Conservation (phyloP, 2,113 vertebrate species). For the Conger conger region DNA sequence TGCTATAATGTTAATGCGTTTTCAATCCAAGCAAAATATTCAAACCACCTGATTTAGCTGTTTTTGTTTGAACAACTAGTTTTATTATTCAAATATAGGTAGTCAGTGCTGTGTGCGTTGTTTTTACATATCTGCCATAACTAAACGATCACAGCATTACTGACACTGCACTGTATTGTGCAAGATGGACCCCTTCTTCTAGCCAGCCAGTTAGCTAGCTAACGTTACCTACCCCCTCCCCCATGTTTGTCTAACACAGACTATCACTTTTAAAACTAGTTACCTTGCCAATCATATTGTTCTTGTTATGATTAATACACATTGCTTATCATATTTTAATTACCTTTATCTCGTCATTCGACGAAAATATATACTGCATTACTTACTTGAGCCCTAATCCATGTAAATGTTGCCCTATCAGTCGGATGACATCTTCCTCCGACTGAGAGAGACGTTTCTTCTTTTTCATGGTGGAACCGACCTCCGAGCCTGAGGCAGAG, state of each 20-base stretch:
- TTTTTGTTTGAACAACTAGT: conserved; percentile 46
- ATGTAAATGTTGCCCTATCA: conserved; percentile 97
- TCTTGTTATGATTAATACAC: neutral
- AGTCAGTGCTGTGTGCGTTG: neutral
- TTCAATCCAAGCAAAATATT: conserved; percentile 35
- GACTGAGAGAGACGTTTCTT: conserved; percentile 93
- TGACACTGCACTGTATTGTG: conserved; percentile 66
- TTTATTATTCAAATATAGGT: conserved; percentile 40
- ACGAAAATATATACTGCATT: neutral
- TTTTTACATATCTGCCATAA: neutral
- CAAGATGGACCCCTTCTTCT: conserved; percentile 72
- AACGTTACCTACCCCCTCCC: conserved; percentile 68
- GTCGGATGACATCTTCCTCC: conserved; percentile 96
- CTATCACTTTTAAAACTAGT: neutral
- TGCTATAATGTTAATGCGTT: conserved; percentile 19
- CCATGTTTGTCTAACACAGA: conserved; percentile 63
- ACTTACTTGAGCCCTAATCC: conserved; percentile 98
- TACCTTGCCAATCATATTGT: neutral
- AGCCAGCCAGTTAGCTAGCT: conserved; percentile 53
- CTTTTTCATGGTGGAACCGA: conserved; percentile 84
- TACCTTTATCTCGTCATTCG: neutral
- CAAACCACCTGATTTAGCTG: conserved; percentile 20
- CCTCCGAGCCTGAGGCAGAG: conserved; percentile 69
- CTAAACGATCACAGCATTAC: conserved; percentile 17
- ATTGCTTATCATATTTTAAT: neutral